A percentile compares a stretch with the other conserved stretches of the same genome.
Evolutionary conservation across 2,888 invertebrate genomes (phyloP).

Genomic region (Andrena camellia): DNA sequence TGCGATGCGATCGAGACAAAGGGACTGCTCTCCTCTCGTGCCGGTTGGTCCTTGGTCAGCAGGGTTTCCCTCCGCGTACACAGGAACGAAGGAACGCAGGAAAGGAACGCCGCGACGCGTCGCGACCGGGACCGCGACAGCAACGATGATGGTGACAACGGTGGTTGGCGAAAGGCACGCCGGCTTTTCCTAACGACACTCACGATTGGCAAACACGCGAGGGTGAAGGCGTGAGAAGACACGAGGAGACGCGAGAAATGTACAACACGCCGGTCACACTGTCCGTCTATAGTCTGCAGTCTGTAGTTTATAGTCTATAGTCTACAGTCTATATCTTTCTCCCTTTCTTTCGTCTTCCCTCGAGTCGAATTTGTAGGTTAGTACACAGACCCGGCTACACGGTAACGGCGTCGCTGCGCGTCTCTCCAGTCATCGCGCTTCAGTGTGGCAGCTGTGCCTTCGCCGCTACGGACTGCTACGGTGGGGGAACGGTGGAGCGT

Average conservation of each 20-base stretch:
- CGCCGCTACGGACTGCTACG: slow-evolving; percentile 39
- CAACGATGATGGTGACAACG: slow-evolving; percentile 11
- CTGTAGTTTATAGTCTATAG: too few species aligned
- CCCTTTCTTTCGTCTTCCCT: slow-evolving; percentile 15
- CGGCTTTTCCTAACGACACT: neutral
- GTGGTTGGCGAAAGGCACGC: neutral
- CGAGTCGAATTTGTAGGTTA: slow-evolving; percentile 62
- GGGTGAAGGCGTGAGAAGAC: too few species aligned
- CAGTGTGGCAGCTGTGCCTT: slow-evolving; percentile 71
- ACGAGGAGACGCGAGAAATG: slow-evolving; percentile 25
- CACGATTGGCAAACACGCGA: neutral
- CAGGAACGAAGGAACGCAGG: slow-evolving; percentile 8
- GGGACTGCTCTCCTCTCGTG: slow-evolving; percentile 29
- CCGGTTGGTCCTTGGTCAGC: slow-evolving; percentile 24
- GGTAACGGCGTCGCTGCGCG: slow-evolving; percentile 68
- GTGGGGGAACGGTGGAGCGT: slow-evolving; percentile 43
- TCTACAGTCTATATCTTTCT: neutral
- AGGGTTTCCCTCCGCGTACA: slow-evolving; percentile 27
- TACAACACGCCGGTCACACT: slow-evolving; percentile 36
- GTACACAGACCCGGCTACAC: slow-evolving; percentile 53
- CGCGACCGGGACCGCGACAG: slow-evolving; percentile 18
- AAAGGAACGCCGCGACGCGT: slow-evolving; percentile 26
- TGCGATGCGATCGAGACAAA: slow-evolving; percentile 40
- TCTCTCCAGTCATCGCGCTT: slow-evolving; percentile 67
- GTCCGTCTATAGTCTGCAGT: neutral